phyloP scores from a whole-genome alignment of 2,113 vertebrate species.

The Catharus minimus region DNA sequence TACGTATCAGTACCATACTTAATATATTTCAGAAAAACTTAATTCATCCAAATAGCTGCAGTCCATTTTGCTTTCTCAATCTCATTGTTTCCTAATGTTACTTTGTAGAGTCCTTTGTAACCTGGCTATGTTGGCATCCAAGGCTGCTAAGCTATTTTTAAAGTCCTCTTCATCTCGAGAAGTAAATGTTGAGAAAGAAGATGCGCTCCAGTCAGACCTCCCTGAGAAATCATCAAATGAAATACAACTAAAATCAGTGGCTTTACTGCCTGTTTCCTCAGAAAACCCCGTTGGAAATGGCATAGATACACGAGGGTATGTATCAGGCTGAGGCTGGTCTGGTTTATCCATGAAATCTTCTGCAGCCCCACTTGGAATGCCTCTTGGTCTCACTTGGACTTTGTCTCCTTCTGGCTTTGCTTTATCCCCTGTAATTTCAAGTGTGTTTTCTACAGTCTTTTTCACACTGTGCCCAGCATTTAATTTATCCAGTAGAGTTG shows the following conservation, averaged over 20 bases:
- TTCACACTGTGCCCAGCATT: not conserved
- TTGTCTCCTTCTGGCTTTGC: slow-evolving; percentile 10
- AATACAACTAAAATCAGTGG: slow-evolving; percentile 50
- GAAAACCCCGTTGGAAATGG: not conserved
- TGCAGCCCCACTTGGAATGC: not conserved
- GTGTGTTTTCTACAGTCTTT: not conserved
- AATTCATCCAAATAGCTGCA: not conserved
- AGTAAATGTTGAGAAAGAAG: slow-evolving; percentile 85
- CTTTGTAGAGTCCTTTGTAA: slow-evolving; percentile 85
- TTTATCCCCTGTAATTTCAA: slow-evolving; percentile 1
- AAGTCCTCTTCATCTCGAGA: slow-evolving; percentile 89
- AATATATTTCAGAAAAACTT: not conserved
- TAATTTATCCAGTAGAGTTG: not conserved
- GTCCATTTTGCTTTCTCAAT: not conserved
- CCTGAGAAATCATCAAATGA: slow-evolving; percentile 72
- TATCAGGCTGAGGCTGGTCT: not conserved
- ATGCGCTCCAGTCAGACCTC: slow-evolving; percentile 80
- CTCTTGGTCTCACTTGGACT: slow-evolving; percentile 48
- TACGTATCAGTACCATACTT: not conserved
- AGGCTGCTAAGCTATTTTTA: slow-evolving; percentile 84
- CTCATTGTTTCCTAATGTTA: slow-evolving; percentile 74
- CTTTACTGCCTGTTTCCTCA: not conserved
- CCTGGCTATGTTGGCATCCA: slow-evolving; percentile 91
- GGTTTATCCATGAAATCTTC: not conserved
- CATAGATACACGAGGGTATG: accelerated